Evolutionary conservation across 2,113 vertebrate species (phyloP), one percentile per base, ranked within the genome.

Genomic region (Tamias sibiricus): DNA sequence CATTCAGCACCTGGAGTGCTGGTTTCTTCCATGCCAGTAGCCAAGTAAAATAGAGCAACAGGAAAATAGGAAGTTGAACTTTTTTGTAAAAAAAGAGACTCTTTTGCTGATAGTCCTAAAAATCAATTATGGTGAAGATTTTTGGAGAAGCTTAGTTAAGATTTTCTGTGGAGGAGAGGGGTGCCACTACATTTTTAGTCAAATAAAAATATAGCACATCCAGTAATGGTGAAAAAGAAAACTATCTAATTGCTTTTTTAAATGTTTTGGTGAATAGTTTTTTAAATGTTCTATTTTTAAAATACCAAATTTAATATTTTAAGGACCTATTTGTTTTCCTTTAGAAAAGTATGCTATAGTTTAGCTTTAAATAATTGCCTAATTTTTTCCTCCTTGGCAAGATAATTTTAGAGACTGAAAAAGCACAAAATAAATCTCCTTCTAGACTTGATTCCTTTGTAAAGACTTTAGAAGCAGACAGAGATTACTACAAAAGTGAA

Each of bases 381-480:
- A 71, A 90, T 95, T 98, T 57, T 97, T 83, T 95, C 24, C 16
- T 88, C 44, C 85, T 98, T 97, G 97, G 72, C 59, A 98, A 98
- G 98, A 96, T 90, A 95, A 96, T 98, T 97, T 97, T 98, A 96
- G 97, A 92, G 96, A 89, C 90, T 96, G 98, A 98, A 97, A 97
- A 96, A 97, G 89, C 95, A 91, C 96, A 97, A 95, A 91, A 97
- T 94, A 96, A 94, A 87, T 97, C 96, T 96, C 96, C 97, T 72
- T 98, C 97, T 85, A 98, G 96, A 89, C 96, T 97, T 79, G 96
- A 98, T 94, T 93, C 85, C 32, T 98, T 98, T 97, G 96, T 98
- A 87, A 98, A 97, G 93, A 98, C 94, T 85, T 85, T 98, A 95
- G 98, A 98, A 97, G 97, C 98, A 90, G 98, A 99, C 93, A 98